Evolutionary conservation across 2,888 invertebrate genomes (phyloP), one percentile per base, ranked within the genome.

Genomic region (Brachycybe producta): DNA sequence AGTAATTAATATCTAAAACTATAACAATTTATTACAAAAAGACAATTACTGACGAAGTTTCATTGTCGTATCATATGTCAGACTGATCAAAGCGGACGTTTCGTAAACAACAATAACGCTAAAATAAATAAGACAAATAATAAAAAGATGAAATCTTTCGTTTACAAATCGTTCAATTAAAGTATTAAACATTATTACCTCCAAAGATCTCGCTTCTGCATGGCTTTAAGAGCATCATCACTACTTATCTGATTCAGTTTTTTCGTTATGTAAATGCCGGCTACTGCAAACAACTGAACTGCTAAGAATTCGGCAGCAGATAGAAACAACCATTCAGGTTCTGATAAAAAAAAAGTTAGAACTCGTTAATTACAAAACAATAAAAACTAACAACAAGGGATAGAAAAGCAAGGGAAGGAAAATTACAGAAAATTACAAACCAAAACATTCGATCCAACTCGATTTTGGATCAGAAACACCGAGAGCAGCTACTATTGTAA

Each of bases 251-350:
- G 64, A 59, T 68, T 66, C 21, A 68, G 62, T 38, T 67, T 59
- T 13, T 62, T 61, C 3, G 70, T 71, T 23, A 73, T 67, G 59
- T 69, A 71, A 42, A 72, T 63, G 2, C 70, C 72, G 46, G 71
- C 70, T 35, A 68, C 59, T 52, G 69, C 65, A 58, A 72, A 72
- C 46, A 72, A 55, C 60, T 72, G 72, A 5, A 72, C 72, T 5
- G 70, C 64, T 17, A 68, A 60, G 52, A 72, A 67, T 60, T 72
- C 72, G 26, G 68, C 71, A 21, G 67, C 63, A 8, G 73, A 72
- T 50, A 73, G 60, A 62, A 70, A 67, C 50, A 73, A 55, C 72
- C 72, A 73, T 56, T 71, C 70, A 1, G 72, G 72, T 56, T 70
- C 72, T 72, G 57, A 13, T 59, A 57, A 53, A 35, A 43, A 46